Evolutionary conservation across 2,797 vertebrate species (phyloP).

Genomic region (Zenarchopterus dispar): DNA sequence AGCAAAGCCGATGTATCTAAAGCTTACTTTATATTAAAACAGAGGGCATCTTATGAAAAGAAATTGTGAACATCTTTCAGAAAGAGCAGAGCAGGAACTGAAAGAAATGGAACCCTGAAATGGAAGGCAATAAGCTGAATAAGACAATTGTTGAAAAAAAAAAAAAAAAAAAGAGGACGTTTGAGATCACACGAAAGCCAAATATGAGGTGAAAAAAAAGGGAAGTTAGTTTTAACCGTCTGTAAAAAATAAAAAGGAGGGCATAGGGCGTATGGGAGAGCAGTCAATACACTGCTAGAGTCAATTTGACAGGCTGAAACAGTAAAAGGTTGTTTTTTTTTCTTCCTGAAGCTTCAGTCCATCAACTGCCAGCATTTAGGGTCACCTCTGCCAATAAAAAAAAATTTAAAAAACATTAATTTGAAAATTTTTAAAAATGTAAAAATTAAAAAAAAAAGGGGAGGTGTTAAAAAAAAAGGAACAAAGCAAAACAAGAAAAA

Average conservation of each 20-base stretch:
- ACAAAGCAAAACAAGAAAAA: neutral
- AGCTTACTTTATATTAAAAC: neutral
- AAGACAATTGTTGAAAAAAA: neutral
- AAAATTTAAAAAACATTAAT: too few species aligned
- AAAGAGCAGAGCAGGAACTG: neutral
- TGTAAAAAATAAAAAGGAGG: neutral
- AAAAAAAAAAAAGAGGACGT: slow-evolving; percentile 31
- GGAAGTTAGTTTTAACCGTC: neutral
- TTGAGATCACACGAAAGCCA: neutral
- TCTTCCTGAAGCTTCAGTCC: too few species aligned
- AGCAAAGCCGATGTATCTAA: neutral
- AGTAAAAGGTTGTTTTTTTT: too few species aligned
- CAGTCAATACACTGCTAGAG: neutral
- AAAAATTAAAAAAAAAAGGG: too few species aligned
- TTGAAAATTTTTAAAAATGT: too few species aligned
- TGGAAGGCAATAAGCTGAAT: neutral
- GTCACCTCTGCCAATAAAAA: too few species aligned
- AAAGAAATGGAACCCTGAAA: neutral
- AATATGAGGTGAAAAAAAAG: neutral
- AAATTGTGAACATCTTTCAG: neutral
- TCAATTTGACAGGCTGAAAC: slow-evolving; percentile 4
- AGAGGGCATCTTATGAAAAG: neutral
- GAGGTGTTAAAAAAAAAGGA: too few species aligned
- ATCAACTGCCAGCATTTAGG: too few species aligned
- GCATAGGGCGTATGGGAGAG: neutral